Percentiles rank a stretch among this genome's conserved stretches.
These are phyloP conservation scores for Tromatobia lineatoria DNA, from an alignment of 2,888 invertebrate species.

Conservation along the genomic window DNA sequence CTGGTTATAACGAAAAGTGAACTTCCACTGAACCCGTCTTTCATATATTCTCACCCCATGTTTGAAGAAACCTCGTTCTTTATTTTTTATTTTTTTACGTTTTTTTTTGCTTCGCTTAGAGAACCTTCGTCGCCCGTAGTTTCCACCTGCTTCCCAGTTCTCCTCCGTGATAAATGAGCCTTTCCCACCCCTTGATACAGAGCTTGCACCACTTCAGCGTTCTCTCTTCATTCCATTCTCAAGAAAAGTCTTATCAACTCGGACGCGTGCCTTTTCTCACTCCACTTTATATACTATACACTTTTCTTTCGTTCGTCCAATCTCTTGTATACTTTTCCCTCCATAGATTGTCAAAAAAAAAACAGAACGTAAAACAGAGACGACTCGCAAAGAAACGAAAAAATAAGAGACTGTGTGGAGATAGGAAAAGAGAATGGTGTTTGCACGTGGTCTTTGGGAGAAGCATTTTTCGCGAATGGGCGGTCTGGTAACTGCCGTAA, in stretches of 20 bases:
- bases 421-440: slow-evolving; percentile 27
- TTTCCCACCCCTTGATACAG: slow-evolving; percentile 73
- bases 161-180: slow-evolving; percentile 81
- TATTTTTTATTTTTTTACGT: not conserved
- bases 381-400: slow-evolving; percentile 39
- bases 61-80: slow-evolving; percentile 47
- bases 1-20: slow-evolving; percentile 35
- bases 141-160: slow-evolving; percentile 79
- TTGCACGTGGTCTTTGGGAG: slow-evolving; percentile 57
- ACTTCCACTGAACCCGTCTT: slow-evolving; percentile 29
- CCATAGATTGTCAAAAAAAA: slow-evolving; percentile 38
- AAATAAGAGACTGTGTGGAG: slow-evolving; percentile 3
- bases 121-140: slow-evolving; percentile 30
- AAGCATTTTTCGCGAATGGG: slow-evolving; percentile 73
- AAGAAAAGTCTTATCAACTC: slow-evolving; percentile 79
- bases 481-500: slow-evolving; percentile 81
- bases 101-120: slow-evolving; percentile 1
- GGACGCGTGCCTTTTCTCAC: slow-evolving; percentile 70
- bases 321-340: slow-evolving; percentile 23
- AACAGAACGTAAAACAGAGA: not conserved
- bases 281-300: slow-evolving; percentile 34
- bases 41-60: slow-evolving; percentile 30
- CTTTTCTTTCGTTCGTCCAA: slow-evolving; percentile 44
- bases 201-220: slow-evolving; percentile 25
- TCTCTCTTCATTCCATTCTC: slow-evolving; percentile 68